Percentiles rank a stretch among this genome's conserved stretches.
Conservation (phyloP, 2,888 invertebrate species). For the Schrankia costaestrigalis region DNA sequence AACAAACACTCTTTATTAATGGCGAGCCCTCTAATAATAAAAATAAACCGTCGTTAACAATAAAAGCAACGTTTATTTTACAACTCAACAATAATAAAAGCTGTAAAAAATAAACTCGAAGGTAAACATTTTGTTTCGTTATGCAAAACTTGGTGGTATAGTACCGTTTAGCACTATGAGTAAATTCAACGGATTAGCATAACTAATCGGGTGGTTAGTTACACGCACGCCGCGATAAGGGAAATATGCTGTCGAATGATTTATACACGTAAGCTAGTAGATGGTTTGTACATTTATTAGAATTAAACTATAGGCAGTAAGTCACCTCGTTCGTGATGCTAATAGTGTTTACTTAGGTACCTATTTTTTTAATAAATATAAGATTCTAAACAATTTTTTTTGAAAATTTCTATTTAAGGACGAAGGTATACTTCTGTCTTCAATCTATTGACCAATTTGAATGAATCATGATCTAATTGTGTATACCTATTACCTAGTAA, state of each 20-base stretch:
- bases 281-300: slow-evolving; percentile 46
- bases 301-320: slow-evolving; percentile 46
- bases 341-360: slow-evolving; percentile 11
- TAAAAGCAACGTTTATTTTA: too few species aligned
- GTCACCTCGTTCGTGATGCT: slow-evolving; percentile 19
- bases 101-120: too few species aligned
- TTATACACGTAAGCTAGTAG: slow-evolving; percentile 41
- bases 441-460: too few species aligned
- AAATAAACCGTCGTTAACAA: too few species aligned
- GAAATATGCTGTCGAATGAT: slow-evolving; percentile 57
- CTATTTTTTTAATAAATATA: too few species aligned
- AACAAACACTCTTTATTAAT: too few species aligned
- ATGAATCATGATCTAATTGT: too few species aligned
- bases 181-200: slow-evolving; percentile 61
- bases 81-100: too few species aligned
- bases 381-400: neutral
- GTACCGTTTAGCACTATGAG: slow-evolving; percentile 49
- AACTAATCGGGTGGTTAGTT: slow-evolving; percentile 54
- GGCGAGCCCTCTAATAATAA: too few species aligned
- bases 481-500: too few species aligned
- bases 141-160: slow-evolving; percentile 24
- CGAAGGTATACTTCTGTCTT: too few species aligned
- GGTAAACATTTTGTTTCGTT: slow-evolving; percentile 16
- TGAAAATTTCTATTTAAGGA: too few species aligned
- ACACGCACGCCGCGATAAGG: slow-evolving; percentile 51